Evolutionary conservation across 2,797 vertebrate genomes (phyloP), one percentile per base, ranked within the genome.

Genomic region (Darevskia nairensis): DNA sequence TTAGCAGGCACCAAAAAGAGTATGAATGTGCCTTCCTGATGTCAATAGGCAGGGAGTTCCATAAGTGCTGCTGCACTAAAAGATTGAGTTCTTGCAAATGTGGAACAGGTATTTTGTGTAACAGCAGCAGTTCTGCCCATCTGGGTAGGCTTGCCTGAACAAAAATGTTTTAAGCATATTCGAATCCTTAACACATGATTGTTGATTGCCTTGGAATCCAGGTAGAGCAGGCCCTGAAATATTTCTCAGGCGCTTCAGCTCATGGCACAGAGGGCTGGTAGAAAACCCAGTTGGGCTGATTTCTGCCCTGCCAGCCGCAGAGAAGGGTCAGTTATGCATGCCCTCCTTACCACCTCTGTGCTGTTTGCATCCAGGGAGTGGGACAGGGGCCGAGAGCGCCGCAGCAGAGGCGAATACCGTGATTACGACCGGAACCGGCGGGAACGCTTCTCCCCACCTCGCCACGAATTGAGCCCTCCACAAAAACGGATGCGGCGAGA

Each of bases 401-500:
- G 98, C 2, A 98, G 97, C 85, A 96, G 98, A 0, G 98, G 98
- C 2, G 98, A 99, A 82, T 99, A 99, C 90, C 96, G 98, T 1
- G 98, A 99, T 92, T 99, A 99, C 3, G 98, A 99, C 86, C 93
- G 98, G 81, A 98, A 98, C 32, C 97, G 98, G 0, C 94, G 98
- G 27, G 98, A 99, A 85, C 96, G 98, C 66, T 99, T 99, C 90
- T 97, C 97, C 0, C 98, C 98, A 0, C 98, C 98, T 0, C 97
- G 98, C 29, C 98, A 98, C 0, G 98, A 99, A 82, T 97, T 99
- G 94, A 99, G 98, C 88, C 98, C 98, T 0, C 98, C 98, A 3
- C 98, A 98, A 93, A 99, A 99, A 90, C 98, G 98, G 86, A 98
- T 99, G 97, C 97, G 98, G 87, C 96, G 98, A 91, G 98, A 99